Evolutionary conservation across 2,113 vertebrate genomes (phyloP), one percentile per base, ranked within the genome.

Genomic region (Thinocorus orbignyianus): DNA sequence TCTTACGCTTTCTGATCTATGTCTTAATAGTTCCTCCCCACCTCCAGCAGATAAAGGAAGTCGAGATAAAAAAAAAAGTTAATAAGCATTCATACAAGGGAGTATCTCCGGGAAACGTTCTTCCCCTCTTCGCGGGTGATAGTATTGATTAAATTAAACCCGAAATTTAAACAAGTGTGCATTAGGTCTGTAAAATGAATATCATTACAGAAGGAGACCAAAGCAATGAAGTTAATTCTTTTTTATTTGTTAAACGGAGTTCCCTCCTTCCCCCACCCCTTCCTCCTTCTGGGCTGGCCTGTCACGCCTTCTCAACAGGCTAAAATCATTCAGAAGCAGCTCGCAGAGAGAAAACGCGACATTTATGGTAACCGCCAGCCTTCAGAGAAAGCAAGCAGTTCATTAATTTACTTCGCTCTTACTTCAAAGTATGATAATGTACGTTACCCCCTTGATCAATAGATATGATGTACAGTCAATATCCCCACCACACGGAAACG

Each of bases 221-320:
- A 98, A 98, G 98, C 98, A 98, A 98, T 98, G 98, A 98, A 98
- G 98, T 98, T 98, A 98, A 98, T 98, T 98, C 98, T 98, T 98
- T 98, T 98, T 98, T 98, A 98, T 98, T 98, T 98, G 98, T 98
- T 98, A 98, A 98, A 98, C 97, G 95, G 96, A 97, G 98, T 98
- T 98, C 98, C 98, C 98, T 98, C 98, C 98, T 98, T 98, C 98
- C 97, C 93, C 98, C 98, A 98, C 99, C 98, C 98, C 98, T 98
- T 98, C 98, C 98, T 98, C 98, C 99, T 99, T 96, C 98, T 98
- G 98, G 98, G 99, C 98, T 98, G 99, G 97, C 98, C 98, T 97
- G 98, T 97, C 98, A 99, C 99, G 98, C 99, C 99, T 98, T 98
- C 97, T 98, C 98, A 98, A 99, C 99, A 98, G 98, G 98, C 98